Percentiles rank a stretch among this genome's conserved stretches.
These are phyloP conservation scores for Drosophila ananassae DNA, from an alignment of 1,140 invertebrate species.

Conservation along the genomic window DNA sequence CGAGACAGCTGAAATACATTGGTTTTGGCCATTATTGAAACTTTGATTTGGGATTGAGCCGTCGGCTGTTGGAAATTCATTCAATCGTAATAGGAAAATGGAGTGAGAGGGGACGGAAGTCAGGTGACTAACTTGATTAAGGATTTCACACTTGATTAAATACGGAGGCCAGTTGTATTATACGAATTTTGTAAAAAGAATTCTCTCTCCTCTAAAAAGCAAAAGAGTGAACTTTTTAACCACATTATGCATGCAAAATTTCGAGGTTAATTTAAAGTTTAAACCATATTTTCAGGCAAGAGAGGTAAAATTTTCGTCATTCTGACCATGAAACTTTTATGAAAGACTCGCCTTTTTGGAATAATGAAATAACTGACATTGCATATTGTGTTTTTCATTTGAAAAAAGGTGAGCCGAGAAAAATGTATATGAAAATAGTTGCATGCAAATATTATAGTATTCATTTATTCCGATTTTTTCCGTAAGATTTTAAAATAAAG, in stretches of 20 bases:
- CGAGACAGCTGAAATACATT: constrained; percentile 60
- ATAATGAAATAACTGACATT: too few relatives aligned
- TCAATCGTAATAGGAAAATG: constrained; percentile 21
- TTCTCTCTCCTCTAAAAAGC: neutral
- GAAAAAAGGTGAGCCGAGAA: neutral
- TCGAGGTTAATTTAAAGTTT: neutral
- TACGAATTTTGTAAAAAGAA: neutral
- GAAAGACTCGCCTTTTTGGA: too few relatives aligned
- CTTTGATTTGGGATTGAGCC: constrained; percentile 40
- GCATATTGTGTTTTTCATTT: neutral
- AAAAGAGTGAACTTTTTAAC: neutral
- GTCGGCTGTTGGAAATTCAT: constrained; percentile 55
- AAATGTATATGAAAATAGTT: neutral
- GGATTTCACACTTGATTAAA: constrained; percentile 78
- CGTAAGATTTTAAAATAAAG: too few relatives aligned
- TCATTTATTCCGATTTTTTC: neutral
- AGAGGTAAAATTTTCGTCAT: neutral
- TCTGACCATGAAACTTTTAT: neutral
- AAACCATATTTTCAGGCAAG: neutral
- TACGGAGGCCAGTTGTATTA: constrained; percentile 21
- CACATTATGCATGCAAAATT: neutral
- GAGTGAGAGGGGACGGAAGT: neutral
- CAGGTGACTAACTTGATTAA: constrained; percentile 59
- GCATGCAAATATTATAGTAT: neutral
- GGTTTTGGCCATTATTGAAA: constrained; percentile 18